phyloP scores from a whole-genome alignment of 2,888 invertebrate genomes.

The Synanthedon andrenaeformis region DNA sequence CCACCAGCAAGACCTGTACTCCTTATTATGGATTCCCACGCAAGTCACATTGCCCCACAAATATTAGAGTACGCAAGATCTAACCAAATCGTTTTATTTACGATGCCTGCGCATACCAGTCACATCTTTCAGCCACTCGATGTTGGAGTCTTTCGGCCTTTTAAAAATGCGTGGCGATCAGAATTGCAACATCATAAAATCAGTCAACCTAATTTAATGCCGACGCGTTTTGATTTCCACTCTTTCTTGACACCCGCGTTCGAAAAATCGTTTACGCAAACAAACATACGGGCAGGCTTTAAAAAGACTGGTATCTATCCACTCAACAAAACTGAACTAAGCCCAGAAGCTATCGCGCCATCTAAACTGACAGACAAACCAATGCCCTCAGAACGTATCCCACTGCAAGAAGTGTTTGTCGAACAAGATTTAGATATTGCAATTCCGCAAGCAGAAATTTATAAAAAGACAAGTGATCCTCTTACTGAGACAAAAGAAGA shows the following conservation, averaged over 20 bases:
- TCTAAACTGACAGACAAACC: conserved; percentile 4
- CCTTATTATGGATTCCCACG: conserved; percentile 15
- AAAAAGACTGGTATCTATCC: conserved; percentile 5
- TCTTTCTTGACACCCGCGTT: conserved; percentile 9
- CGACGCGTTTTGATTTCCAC: conserved; percentile 9
- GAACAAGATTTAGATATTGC: conserved; percentile 1
- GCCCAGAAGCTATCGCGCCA: conserved; percentile 5
- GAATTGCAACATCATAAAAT: conserved; percentile 6
- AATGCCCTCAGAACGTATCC: not conserved
- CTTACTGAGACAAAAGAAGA: not conserved
- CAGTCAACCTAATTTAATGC: conserved; percentile 5
- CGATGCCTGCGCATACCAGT: conserved; percentile 13
- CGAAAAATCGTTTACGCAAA: conserved; percentile 8
- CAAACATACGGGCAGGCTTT: conserved; percentile 5
- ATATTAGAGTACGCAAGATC: conserved; percentile 7
- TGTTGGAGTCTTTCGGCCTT: conserved; percentile 8
- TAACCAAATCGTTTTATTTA: conserved; percentile 11
- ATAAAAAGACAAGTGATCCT: conserved; percentile 2
- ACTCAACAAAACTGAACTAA: conserved; percentile 2
- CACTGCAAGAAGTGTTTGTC: no score
- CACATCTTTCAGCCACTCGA: conserved; percentile 11
- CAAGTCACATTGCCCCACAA: conserved; percentile 10
- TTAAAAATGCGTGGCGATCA: conserved; percentile 8
- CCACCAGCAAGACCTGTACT: conserved; percentile 11
- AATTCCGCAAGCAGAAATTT: conserved; percentile 2